Evolutionary conservation across 2,797 vertebrate species (phyloP).

Genomic region (Lacerta agilis): DNA sequence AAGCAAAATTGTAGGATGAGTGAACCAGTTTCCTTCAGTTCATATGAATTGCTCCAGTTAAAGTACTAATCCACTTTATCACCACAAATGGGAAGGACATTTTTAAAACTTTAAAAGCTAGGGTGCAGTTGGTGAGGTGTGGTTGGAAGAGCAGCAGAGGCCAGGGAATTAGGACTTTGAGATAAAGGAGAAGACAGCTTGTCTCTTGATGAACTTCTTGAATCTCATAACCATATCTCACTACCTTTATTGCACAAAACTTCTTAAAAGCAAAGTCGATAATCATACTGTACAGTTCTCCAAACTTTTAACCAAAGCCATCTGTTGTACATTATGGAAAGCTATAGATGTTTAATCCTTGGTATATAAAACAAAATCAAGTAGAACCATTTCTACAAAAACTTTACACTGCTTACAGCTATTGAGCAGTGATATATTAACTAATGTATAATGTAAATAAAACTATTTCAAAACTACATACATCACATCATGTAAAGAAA

Average conservation of each 20-base stretch:
- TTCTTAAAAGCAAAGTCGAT: background rate
- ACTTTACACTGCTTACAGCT: background rate
- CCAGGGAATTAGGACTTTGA: background rate
- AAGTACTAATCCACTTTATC: background rate
- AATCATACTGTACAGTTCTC: conserved; percentile 12
- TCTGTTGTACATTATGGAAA: background rate
- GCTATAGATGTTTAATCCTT: background rate
- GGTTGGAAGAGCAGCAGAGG: background rate
- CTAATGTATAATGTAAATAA: conserved; percentile 8
- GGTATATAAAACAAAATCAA: background rate
- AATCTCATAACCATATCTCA: background rate
- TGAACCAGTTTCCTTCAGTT: background rate
- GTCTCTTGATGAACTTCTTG: background rate
- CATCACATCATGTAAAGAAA: conserved; percentile 16
- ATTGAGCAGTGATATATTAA: background rate
- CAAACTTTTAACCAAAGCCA: background rate
- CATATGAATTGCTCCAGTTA: background rate
- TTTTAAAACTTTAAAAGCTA: background rate
- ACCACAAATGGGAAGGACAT: background rate
- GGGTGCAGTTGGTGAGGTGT: background rate
- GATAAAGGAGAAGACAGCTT: background rate
- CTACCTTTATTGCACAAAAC: background rate
- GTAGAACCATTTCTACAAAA: background rate
- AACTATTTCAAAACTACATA: conserved; percentile 11
- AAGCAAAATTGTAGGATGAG: background rate